Conservation (phyloP, 2,113 vertebrate genomes). For the Ascaphus truei region DNA sequence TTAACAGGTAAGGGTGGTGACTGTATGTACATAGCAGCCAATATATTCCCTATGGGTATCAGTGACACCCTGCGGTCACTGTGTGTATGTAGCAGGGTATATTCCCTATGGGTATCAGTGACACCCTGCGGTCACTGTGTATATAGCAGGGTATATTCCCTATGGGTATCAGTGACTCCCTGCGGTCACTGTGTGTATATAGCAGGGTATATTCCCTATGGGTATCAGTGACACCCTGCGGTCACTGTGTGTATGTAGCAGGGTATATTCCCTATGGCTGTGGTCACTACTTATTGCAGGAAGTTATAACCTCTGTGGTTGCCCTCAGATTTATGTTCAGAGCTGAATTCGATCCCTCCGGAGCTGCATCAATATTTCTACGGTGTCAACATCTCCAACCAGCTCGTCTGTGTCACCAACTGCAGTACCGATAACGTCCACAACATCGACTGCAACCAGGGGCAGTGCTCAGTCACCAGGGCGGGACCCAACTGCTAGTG, state of each 20-base stretch:
- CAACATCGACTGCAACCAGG: not conserved
- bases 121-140: not conserved
- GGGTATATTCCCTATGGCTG: too few species aligned
- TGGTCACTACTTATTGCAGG: not conserved
- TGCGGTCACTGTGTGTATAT: too few species aligned
- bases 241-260: not conserved
- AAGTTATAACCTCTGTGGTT: not conserved
- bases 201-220: too few species aligned
- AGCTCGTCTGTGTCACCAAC: slow-evolving; percentile 2
- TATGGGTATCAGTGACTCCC: not conserved
- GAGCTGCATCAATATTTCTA: not conserved
- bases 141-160: too few species aligned
- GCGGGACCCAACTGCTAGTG: slow-evolving; percentile 37
- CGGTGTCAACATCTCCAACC: not conserved
- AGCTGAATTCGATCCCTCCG: not conserved
- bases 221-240: not conserved
- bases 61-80: not conserved
- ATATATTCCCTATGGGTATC: too few species aligned
- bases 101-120: not conserved
- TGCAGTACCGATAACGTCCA: not conserved
- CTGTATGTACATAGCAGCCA: not conserved
- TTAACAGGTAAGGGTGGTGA: not conserved
- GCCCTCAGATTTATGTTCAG: not conserved
- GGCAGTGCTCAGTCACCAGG: not conserved
- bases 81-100: not conserved